A percentile compares a stretch with the other conserved stretches of the same genome.
Evolutionary conservation across 2,888 invertebrate genomes (phyloP).

Genomic region (Pardosa pseudoannulata): DNA sequence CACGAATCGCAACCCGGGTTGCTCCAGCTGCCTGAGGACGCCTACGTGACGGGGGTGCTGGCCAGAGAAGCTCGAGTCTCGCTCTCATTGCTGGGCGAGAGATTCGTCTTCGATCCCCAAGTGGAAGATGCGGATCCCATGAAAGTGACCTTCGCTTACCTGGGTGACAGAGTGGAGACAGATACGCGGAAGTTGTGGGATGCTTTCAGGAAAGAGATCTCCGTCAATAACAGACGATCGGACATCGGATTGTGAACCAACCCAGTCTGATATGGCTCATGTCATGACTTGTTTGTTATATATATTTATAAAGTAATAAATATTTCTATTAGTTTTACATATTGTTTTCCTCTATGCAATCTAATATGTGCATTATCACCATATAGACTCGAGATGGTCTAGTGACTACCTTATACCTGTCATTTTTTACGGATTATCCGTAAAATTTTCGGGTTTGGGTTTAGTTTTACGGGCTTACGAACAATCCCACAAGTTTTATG

Average conservation of each 20-base stretch:
- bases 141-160: slow-evolving; percentile 37
- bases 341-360: too few relatives aligned
- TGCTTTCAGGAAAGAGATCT: background rate
- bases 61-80: slow-evolving; percentile 18
- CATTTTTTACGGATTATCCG: too few relatives aligned
- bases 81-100: slow-evolving; percentile 19
- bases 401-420: too few relatives aligned
- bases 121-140: slow-evolving; percentile 3
- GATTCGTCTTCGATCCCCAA: slow-evolving; percentile 13
- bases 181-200: slow-evolving; percentile 32
- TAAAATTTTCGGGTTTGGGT: too few relatives aligned
- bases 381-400: too few relatives aligned
- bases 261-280: background rate
- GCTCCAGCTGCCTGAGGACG: slow-evolving; percentile 3
- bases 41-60: slow-evolving; percentile 36
- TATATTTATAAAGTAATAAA: too few relatives aligned
- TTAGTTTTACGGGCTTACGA: too few relatives aligned
- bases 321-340: too few relatives aligned
- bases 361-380: too few relatives aligned
- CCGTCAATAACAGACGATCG: background rate
- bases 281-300: too few relatives aligned
- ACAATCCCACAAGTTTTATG: too few relatives aligned
- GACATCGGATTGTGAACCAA: slow-evolving; percentile 26
- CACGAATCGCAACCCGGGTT: background rate
- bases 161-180: slow-evolving; percentile 21